These are phyloP conservation scores for Clarias laeviceps DNA, from an alignment of 2,797 vertebrate species.

Conservation along the genomic window DNA sequence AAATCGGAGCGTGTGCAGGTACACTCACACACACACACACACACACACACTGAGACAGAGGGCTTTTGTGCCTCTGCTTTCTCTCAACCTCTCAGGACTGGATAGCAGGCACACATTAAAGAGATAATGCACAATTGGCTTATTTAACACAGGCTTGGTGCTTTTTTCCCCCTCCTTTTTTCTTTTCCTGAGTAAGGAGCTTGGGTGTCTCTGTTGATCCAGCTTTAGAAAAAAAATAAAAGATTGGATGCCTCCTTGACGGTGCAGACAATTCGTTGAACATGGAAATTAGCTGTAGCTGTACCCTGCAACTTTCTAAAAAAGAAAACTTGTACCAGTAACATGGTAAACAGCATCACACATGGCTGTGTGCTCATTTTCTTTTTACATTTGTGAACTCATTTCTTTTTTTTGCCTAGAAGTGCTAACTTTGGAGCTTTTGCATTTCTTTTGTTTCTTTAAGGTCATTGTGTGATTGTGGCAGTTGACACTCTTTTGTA, in stretches of 20 bases:
- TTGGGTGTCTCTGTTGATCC: conserved; percentile 55
- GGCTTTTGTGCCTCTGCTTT: conserved; percentile 70
- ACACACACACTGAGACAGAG: conserved; percentile 66
- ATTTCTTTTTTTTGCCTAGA: conserved; percentile 26
- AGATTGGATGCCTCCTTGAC: conserved; percentile 54
- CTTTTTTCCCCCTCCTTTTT: conserved; percentile 16
- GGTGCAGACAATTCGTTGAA: conserved; percentile 57
- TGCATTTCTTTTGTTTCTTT: conserved; percentile 47
- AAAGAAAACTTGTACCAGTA: not conserved
- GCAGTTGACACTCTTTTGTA: conserved; percentile 38
- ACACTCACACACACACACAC: conserved; percentile 66
- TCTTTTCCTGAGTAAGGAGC: conserved; percentile 57
- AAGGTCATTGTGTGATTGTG: conserved; percentile 35
- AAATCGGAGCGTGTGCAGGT: conserved; percentile 77
- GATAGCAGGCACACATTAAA: conserved; percentile 48
- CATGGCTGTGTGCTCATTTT: too few relatives aligned
- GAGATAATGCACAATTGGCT: conserved; percentile 66
- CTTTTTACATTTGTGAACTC: too few relatives aligned
- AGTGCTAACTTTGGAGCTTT: not conserved
- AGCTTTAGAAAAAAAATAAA: conserved; percentile 49
- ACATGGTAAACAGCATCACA: not conserved
- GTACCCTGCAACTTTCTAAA: not conserved
- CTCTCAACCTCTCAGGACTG: conserved; percentile 45
- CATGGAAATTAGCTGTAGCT: conserved; percentile 44
- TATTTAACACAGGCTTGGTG: conserved; percentile 62